Evolutionary conservation across 2,888 invertebrate species (phyloP).

Genomic region (Polydrusus tereticollis): DNA sequence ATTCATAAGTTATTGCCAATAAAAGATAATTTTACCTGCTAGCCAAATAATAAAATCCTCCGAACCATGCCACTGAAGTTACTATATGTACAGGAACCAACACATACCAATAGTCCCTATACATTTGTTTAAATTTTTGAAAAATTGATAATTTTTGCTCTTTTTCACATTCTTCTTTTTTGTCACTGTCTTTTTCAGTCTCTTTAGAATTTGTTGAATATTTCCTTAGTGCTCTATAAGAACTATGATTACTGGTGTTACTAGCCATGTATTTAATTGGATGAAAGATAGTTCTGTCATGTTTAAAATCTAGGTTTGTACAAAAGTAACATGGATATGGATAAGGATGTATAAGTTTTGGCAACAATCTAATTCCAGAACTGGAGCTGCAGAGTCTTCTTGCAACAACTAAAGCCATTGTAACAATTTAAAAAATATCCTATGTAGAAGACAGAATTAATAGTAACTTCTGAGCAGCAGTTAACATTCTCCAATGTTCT

Average conservation of each 20-base stretch:
- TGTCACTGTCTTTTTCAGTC: neutral
- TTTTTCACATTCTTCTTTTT: slow-evolving; percentile 4
- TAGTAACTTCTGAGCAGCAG: neutral
- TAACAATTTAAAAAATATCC: neutral
- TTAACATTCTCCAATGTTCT: slow-evolving; percentile 1
- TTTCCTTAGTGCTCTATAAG: neutral
- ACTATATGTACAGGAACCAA: slow-evolving; percentile 92
- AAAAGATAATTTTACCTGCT: slow-evolving; percentile 74
- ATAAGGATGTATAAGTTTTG: neutral
- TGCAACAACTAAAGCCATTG: slow-evolving; percentile 16
- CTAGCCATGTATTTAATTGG: neutral
- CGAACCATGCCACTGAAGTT: slow-evolving; percentile 92
- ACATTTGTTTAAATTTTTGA: slow-evolving; percentile 90
- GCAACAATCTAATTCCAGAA: neutral
- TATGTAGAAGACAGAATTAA: neutral
- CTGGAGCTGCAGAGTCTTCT: slow-evolving; percentile 6
- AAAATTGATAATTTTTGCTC: slow-evolving; percentile 74
- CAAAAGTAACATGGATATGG: slow-evolving; percentile 9
- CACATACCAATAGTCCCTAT: slow-evolving; percentile 97
- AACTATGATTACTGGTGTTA: neutral
- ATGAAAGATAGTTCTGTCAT: neutral
- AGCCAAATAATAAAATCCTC: slow-evolving; percentile 87
- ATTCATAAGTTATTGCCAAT: too few species aligned
- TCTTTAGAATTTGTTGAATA: slow-evolving; percentile 7
- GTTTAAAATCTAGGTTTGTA: neutral